A percentile compares a stretch with the other conserved stretches of the same genome.
Conservation (phyloP, 1,140 invertebrate genomes). For the Drosophila aff. region DNA sequence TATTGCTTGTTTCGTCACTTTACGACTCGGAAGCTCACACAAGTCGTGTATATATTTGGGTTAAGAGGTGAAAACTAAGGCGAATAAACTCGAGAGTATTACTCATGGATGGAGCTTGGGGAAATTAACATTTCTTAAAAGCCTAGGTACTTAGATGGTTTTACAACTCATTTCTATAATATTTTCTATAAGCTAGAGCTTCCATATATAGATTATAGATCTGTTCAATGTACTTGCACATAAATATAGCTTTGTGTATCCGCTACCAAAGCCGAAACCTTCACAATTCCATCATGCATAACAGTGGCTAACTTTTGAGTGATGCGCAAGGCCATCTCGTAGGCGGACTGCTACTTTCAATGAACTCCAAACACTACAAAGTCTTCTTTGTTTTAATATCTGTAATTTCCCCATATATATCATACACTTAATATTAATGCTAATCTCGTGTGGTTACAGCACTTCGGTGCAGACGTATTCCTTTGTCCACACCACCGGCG, state of each 20-base stretch:
- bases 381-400: constrained; percentile 3
- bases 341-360: neutral
- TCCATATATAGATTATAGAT: neutral
- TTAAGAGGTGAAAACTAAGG: constrained; percentile 51
- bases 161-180: neutral
- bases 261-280: constrained; percentile 8
- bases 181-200: neutral
- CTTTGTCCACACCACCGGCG: constrained; percentile 96
- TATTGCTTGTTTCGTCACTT: constrained; percentile 34
- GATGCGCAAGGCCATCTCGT: constrained; percentile 11
- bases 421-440: neutral
- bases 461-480: constrained; percentile 88
- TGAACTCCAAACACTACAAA: neutral
- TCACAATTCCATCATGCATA: constrained; percentile 21
- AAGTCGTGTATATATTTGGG: constrained; percentile 51
- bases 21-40: constrained; percentile 5
- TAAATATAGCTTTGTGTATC: neutral
- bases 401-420: neutral
- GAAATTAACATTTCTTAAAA: neutral
- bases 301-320: constrained; percentile 17
- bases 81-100: constrained; percentile 23
- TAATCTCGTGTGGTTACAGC: constrained; percentile 37
- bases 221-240: neutral
- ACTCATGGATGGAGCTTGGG: constrained; percentile 34
- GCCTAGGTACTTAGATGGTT: neutral